Evolutionary conservation across 2,888 invertebrate genomes (phyloP), one percentile per base, ranked within the genome.

Genomic region (Caenorhabditis sulstoni): DNA sequence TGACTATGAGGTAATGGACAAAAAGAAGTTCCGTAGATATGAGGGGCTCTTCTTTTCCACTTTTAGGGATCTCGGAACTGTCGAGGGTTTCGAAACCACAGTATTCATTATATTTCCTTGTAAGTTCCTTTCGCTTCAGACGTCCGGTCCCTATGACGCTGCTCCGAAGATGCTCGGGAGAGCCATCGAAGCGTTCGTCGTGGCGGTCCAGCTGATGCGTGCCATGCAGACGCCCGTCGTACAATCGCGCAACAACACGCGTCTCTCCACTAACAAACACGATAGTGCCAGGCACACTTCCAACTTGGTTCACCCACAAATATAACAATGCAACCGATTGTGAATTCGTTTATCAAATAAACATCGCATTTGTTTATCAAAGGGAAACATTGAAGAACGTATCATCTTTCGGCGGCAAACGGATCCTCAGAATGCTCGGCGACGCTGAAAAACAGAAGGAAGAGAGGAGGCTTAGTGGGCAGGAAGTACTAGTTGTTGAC

Each of bases 361-460:
- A 29, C 29, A 29, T 29, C 7, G 3, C 29, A 29, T 29, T 3
- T 41, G 14, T 41, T 41, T 41, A 41, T 41, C 7, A 29, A 35
- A 35, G 7, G n/a, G n/a, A n/a, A n/a, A n/a, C n/a, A n/a, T n/a
- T n/a, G n/a, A 41, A 7, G 44, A 44, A 44, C 44, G 16, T 47
- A 41, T 62, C 20, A 64, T 73, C 84, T 68, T 37, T 84, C 83
- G 3, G 52, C 23, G n/a, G 68, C 71, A 52, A 81, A 83, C 20
- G 85, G 82, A 71, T 85, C 85, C 52, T 85, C 84, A 11, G 75
- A 71, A 50, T 85, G 85, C 12, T 82, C 85, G 44, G 73, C 61
- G 45, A 74, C 45, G 39, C 74, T 79, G 58, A 37, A 83, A 68
- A 29, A 29, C 7, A 29, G n/a, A n/a, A n/a, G n/a, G n/a, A 29